Evolutionary conservation across 2,113 vertebrate genomes (phyloP), one percentile per base, ranked within the genome.

Genomic region (Brienomyrus brachyistius): DNA sequence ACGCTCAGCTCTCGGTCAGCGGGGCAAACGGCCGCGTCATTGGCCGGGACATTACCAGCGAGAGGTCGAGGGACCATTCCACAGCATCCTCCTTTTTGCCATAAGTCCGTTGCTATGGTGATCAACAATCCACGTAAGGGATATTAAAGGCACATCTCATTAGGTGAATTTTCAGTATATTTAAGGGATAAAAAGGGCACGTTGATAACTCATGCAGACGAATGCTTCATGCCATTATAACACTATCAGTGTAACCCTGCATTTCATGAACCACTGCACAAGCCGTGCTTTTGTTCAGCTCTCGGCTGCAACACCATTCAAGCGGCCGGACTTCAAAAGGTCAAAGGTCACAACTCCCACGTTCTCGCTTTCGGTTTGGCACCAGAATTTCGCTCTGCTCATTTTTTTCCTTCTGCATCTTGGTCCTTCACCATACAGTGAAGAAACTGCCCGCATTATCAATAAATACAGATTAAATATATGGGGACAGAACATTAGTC

Each of bases 1-100:
- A 56, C 27, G 17, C 8, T 87, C 21, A 74, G 23, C 89, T 40
- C 90, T 54, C 51, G 91, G 90, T 86, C 90, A 85, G 86, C 93
- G 35, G 48, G 92, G 87, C 13, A 88, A 88, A 88, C 9, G 85
- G 92, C 92, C 91, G 91, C 92, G 90, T 21, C 31, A 59, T 52
- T 2, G 54, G 19, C 54, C 23, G 47, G 52, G 87, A 92, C 86
- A 90, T 92, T 89, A 74, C 51, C 85, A 88, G 66, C 74, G 80
- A 91, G 91, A 45, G 88, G 85, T 88, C 90, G 70, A 90, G 86
- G 90, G 91, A 88, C 87, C 85, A 90, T 19, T 23, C 8, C 89
- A 89, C 35, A 45, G 90, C 48, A 89, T 91, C 51, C 88, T 88
- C 77, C 80, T n/a, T 89, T 91, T 92, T 77, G 85, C 91, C 89